A percentile compares a stretch with the other conserved stretches of the same genome.
Evolutionary conservation across 2,888 invertebrate genomes (phyloP).

Genomic region (Nomada lathburiana): DNA sequence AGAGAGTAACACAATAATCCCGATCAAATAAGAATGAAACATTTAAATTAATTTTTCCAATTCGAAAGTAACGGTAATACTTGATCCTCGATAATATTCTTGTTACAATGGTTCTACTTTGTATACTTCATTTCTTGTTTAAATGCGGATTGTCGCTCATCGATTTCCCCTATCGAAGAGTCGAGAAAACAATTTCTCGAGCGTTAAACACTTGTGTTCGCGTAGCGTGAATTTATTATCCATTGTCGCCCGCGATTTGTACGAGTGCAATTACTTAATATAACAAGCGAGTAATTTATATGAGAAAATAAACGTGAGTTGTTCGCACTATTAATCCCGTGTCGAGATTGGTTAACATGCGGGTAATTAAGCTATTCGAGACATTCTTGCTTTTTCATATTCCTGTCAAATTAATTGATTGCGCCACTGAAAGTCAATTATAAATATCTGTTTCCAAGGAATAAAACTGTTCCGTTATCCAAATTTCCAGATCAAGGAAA

Average conservation of each 20-base stretch:
- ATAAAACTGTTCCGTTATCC: not conserved
- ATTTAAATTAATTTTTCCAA: too few relatives aligned
- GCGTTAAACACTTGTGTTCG: too few relatives aligned
- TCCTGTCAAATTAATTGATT: constrained; percentile 4
- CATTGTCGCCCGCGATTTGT: not conserved
- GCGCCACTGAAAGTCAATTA: not conserved
- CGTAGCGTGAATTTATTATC: not conserved
- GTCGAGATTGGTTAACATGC: not conserved
- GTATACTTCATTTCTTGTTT: not conserved
- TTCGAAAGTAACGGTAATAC: too few relatives aligned
- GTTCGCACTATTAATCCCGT: not conserved
- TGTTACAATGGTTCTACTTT: too few relatives aligned
- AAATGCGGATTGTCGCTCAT: not conserved
- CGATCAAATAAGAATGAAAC: too few relatives aligned
- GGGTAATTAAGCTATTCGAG: constrained; percentile 10
- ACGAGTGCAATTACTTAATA: not conserved
- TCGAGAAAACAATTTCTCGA: too few relatives aligned
- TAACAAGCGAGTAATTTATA: not conserved
- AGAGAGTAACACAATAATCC: too few relatives aligned
- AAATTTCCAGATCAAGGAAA: not conserved
- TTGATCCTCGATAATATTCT: too few relatives aligned
- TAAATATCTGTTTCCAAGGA: constrained; percentile 4
- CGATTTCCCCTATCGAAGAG: too few relatives aligned
- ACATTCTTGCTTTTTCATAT: not conserved
- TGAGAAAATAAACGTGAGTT: not conserved